phyloP scores from a whole-genome alignment of 2,888 invertebrate genomes.

The Serrognathus titanus region DNA sequence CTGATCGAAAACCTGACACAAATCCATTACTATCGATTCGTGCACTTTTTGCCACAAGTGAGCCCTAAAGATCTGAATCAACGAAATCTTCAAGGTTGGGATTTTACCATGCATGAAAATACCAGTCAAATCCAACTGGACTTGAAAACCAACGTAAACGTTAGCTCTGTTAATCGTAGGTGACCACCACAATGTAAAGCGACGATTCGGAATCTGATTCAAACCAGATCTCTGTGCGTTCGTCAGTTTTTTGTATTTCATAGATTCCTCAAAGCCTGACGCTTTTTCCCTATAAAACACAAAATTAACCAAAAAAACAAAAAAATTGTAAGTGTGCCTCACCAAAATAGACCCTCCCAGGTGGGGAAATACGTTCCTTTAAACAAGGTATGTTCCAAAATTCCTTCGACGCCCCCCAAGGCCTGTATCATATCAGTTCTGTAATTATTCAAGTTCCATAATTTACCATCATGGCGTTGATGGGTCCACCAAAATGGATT shows the following conservation, averaged over 20 bases:
- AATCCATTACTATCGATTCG: constrained; percentile 99
- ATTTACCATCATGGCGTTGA: constrained; percentile 98
- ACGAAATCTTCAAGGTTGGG: constrained; percentile 96
- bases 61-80: constrained; percentile 99
- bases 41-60: constrained; percentile 99
- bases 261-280: constrained; percentile 99
- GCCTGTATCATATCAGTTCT: constrained; percentile 99
- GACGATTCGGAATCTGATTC: constrained; percentile 99
- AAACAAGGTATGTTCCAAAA: constrained; percentile 97
- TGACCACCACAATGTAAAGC: constrained; percentile 99
- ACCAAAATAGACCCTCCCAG: constrained; percentile 99
- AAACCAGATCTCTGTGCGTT: constrained; percentile 99
- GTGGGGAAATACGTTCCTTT: constrained; percentile 99
- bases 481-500: constrained; percentile 99
- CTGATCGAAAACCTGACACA: constrained; percentile 94
- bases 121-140: constrained; percentile 96
- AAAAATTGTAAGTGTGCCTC: constrained; percentile 31
- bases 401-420: constrained; percentile 97
- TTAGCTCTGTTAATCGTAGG: constrained; percentile 99
- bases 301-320: constrained; percentile 4
- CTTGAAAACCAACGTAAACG: constrained; percentile 95
- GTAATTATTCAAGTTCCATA: constrained; percentile 99
- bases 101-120: constrained; percentile 99
- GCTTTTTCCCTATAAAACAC: constrained; percentile 84
- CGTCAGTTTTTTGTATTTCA: constrained; percentile 99